Base-by-base conservation (phyloP, 2,888 invertebrate genomes). In the Perdita meconis region DNA sequence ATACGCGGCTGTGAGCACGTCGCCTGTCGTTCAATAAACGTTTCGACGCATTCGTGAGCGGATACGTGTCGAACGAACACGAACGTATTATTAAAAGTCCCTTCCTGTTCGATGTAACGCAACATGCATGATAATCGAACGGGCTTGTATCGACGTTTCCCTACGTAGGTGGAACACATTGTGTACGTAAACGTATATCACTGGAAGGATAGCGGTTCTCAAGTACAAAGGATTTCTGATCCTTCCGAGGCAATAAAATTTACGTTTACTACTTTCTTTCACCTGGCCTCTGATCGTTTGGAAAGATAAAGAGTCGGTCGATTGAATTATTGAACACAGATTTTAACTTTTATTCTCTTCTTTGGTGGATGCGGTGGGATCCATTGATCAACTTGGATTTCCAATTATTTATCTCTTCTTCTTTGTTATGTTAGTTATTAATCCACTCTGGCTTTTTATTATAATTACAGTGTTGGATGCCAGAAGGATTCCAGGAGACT, bases 111-210 rank as follows among this genome's bases (percentile, higher is more conserved):
- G 60, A 61, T 22, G 73, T 59, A 70, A 76, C 70, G 77, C 44
- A 47, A 73, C 80, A 19, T 65, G 69, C 80, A 82, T 82, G 63
- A 44, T 72, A 80, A 83, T 83, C 74, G 38, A 83, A 72, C 53
- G 50, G 22, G 63, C 68, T 63, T 55, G 66, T 59, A 68, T 63
- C 71, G 74, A 69, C 44, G 60, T 63, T 56, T 67, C 24, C 40
- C 42, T 67, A 61, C 68, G 80, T 83, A 70, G 80, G 77, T 83
- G 53, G 69, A 69, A 60, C 22, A 57, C 64, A 38, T 51, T 22
- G 63, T 68, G 40, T 24, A 40, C 36, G 47, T 26, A 8, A 24
- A 50, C 38, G 19, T 34, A 19, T 40, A 51, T 55, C 40, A 16
- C 16, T 8, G 22, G 26, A 13, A 65, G 19, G 26, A 68, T 66